Evolutionary conservation across 1,140 invertebrate species (phyloP).

Genomic region (Amphibalanus amphitrite): DNA sequence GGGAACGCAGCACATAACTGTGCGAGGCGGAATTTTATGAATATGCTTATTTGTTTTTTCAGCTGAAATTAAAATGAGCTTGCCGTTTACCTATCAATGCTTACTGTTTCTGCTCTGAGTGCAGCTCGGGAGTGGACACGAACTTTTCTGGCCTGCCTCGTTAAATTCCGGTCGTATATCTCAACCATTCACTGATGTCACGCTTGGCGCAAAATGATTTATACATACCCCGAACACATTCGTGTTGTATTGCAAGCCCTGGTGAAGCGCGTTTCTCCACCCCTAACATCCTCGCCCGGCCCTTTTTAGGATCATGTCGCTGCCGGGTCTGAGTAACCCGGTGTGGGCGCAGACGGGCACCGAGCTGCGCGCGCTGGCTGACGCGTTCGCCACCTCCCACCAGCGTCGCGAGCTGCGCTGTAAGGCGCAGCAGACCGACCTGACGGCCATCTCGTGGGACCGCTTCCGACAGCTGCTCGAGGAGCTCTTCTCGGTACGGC

Average conservation of each 20-base stretch:
- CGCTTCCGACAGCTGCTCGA: conserved; percentile 16
- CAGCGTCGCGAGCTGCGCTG: conserved; percentile 21
- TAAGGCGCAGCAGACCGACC: conserved; percentile 21
- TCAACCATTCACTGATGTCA: not conserved
- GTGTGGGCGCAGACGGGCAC: conserved; percentile 21
- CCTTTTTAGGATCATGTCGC: not conserved
- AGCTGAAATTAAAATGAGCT: too few relatives aligned
- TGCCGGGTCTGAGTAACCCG: conserved; percentile 12
- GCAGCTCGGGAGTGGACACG: not conserved
- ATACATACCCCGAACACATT: not conserved
- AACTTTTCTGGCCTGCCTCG: not conserved
- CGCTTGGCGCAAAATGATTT: not conserved
- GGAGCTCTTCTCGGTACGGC: conserved; percentile 16
- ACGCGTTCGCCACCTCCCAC: conserved; percentile 23
- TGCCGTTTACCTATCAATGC: too few relatives aligned
- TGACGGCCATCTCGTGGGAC: conserved; percentile 14
- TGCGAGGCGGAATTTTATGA: too few relatives aligned
- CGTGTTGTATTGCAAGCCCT: not conserved
- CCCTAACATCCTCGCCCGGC: too few relatives aligned
- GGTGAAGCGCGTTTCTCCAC: not conserved
- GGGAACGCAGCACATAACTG: too few relatives aligned
- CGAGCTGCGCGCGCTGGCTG: conserved; percentile 23
- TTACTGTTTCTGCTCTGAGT: too few relatives aligned
- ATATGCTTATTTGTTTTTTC: too few relatives aligned
- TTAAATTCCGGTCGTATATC: not conserved